Evolutionary conservation across 1,140 invertebrate species (phyloP), one percentile per base, ranked within the genome.

Genomic region (Drosophila setifemur): DNA sequence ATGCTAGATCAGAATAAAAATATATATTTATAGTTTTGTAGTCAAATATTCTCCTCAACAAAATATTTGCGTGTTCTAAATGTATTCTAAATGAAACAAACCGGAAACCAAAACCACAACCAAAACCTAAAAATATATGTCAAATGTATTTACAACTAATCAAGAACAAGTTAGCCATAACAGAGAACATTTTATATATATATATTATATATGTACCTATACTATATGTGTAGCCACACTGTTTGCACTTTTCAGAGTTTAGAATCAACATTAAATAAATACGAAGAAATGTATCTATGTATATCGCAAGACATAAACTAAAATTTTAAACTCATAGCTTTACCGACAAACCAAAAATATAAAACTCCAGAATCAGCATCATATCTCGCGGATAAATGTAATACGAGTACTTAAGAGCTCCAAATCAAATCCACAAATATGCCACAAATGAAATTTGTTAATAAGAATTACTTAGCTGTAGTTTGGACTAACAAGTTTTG

Each of bases 211-310:
- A 64, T 35, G 23, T 53, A 49, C 72, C 72, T 69, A 40, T 5
- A 45, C 40, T 70, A 50, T 70, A 70, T 47, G 40, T 60, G 55
- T 54, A 73, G 37, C 43, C 40, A 64, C 57, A 76, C 49, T 71
- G 79, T 83, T 85, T 85, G 79, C 79, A 85, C 79, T 70, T 49
- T 85, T 83, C 78, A 83, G 78, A 82, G 78, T 83, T 76, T 82
- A 82, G 29, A 77, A 55, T 1, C 49, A 68, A 66, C 48, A 75
- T 49, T 21, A 42, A 55, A 47, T 31, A 55, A 29, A 6, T 45
- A 40, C 40, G 6, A 11, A 12, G n/a, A 26, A 54, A 45, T 37
- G 31, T 64, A 61, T 39, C 7, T 18, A 64, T 37, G 14, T 54
- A 11, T 43, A 55, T 61, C 37, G 26, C 50, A 31, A 33, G 42